Evolutionary conservation across 2,797 vertebrate genomes (phyloP).

Genomic region (Phrynocephalus vlangalii): DNA sequence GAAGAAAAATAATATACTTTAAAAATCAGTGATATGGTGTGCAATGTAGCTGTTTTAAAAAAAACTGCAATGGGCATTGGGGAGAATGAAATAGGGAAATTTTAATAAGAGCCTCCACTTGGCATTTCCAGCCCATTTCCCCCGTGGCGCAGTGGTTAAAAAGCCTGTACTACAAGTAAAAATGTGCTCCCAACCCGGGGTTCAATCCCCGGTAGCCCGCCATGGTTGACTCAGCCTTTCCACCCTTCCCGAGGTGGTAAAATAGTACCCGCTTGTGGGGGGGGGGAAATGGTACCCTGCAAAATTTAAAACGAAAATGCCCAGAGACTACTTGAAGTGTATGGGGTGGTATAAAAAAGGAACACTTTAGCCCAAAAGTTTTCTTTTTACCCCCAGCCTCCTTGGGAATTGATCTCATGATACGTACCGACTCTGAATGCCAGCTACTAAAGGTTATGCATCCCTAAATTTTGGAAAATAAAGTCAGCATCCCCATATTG

Average conservation of each 20-base stretch:
- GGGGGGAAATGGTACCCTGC: too few species aligned
- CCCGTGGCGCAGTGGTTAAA: too few species aligned
- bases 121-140: background rate
- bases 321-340: too few species aligned
- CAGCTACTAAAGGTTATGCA: background rate
- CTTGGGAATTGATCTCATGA: background rate
- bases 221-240: too few species aligned
- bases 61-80: fast-evolving
- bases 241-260: too few species aligned
- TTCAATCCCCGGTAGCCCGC: too few species aligned
- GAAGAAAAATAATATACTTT: background rate
- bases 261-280: too few species aligned
- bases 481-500: background rate
- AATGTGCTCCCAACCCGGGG: too few species aligned
- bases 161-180: too few species aligned
- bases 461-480: background rate
- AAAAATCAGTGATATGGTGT: background rate
- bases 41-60: constrained; percentile 24
- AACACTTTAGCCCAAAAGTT: too few species aligned
- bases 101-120: background rate
- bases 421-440: background rate
- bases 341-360: too few species aligned
- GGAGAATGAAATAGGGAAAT: fast-evolving
- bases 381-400: fast-evolving
- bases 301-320: too few species aligned